These are phyloP conservation scores for Tenodera sinensis DNA, from an alignment of 2,888 invertebrate genomes.

Conservation along the genomic window DNA sequence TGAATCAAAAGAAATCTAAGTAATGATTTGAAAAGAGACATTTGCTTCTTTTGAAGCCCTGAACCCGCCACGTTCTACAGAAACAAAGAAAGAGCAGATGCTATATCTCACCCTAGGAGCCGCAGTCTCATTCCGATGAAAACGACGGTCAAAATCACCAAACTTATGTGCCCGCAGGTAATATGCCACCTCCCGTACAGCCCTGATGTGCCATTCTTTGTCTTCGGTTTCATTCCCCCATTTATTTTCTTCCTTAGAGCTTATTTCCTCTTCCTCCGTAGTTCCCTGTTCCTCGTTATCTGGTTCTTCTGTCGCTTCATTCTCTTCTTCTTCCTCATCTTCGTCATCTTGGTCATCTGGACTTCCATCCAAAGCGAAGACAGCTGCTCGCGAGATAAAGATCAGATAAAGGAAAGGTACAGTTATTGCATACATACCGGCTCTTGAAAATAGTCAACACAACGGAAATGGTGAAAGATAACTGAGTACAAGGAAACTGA, in stretches of 20 bases:
- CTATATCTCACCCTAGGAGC: conserved; percentile 20
- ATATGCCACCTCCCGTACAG: conserved; percentile 57
- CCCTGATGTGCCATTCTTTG: conserved; percentile 45
- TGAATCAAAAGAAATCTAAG: no score
- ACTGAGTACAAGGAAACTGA: no score
- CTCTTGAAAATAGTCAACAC: neutral
- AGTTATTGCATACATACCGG: neutral
- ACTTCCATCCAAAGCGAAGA: neutral
- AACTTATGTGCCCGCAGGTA: conserved; percentile 61
- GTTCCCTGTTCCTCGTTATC: neutral
- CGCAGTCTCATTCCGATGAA: conserved; percentile 42
- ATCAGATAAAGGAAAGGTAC: neutral
- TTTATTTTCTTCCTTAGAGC: neutral
- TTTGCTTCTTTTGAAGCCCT: no score
- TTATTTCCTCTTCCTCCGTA: neutral
- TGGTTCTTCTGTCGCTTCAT: neutral
- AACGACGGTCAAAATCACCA: conserved; percentile 58
- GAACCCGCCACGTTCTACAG: neutral
- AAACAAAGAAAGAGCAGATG: neutral
- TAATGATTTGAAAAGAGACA: no score
- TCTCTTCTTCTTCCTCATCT: neutral
- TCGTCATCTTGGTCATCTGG: neutral
- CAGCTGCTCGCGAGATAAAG: neutral
- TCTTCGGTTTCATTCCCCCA: conserved; percentile 15
- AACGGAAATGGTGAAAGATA: no score